These are phyloP conservation scores for Turritopsis dohrnii DNA, from an alignment of 30 jellyfish, hydroid and myxozoan species.

Conservation along the genomic window DNA sequence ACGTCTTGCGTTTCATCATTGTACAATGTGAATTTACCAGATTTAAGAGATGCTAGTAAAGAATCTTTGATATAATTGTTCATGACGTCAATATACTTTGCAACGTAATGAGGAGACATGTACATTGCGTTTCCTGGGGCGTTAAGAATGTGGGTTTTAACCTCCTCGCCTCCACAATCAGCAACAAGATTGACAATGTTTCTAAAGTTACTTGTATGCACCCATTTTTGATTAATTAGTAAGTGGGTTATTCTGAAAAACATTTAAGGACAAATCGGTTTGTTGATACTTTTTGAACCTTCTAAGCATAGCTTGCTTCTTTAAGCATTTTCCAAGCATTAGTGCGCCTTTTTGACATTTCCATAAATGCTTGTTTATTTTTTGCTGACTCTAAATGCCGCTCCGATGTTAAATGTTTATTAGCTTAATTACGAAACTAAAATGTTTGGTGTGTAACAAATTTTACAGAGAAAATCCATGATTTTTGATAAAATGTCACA, in stretches of 20 bases:
- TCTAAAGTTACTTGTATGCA: no score
- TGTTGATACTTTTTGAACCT: not conserved
- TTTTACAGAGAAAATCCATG: no score
- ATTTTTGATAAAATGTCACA: no score
- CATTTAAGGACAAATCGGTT: not conserved
- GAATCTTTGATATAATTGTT: not conserved
- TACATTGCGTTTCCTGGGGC: conserved; percentile 13
- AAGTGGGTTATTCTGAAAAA: no score
- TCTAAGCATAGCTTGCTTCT: not conserved
- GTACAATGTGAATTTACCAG: not conserved
- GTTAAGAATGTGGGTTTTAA: not conserved
- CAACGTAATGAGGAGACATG: no score
- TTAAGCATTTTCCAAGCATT: conserved; percentile 15
- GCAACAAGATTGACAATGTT: conserved; percentile 4
- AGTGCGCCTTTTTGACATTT: not conserved
- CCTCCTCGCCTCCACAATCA: conserved; percentile 11
- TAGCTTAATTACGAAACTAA: no score
- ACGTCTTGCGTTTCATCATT: conserved; percentile 6
- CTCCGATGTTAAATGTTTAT: no score
- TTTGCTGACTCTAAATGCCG: no score
- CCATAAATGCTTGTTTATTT: no score
- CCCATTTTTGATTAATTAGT: no score
- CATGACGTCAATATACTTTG: not conserved
- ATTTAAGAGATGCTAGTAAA: not conserved
- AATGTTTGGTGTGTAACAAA: no score